Evolutionary conservation across 2,888 invertebrate genomes (phyloP), one percentile per base, ranked within the genome.

Genomic region (Corbicula japonica): DNA sequence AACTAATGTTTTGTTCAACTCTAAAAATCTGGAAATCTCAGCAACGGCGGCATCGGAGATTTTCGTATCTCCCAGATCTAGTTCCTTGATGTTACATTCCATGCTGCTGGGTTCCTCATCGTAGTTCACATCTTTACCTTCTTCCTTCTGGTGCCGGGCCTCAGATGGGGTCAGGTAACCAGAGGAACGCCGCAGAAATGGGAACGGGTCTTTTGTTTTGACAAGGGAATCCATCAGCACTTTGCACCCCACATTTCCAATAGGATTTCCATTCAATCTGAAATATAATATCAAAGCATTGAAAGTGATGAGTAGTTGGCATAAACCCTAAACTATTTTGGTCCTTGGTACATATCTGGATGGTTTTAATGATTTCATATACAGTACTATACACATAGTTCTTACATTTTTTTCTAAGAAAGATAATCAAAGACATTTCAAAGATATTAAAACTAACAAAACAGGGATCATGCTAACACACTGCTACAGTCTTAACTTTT

Each of bases 191-290:
- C 79, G 73, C 23, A 83, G 48, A 52, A 83, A 79, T 41, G 83
- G 76, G 71, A 76, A 79, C 2, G 83, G 83, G 48, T 79, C 83
- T 52, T 83, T 73, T 1, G 73, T 46, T 35, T 80, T 80, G 0
- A 73, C 48, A 38, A 91, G 76, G 1, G 88, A 86, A 63, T 85
- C 81, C 0, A 86, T 71, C 12, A 92, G 68, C 21, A 72, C 61
- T 28, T 85, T 83, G n/a, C 88, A 84, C 8, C 91, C 92, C 1
- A 76, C 80, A 79, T 91, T 87, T 12, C 89, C 90, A 12, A 91
- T 60, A 3, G 87, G 89, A 69, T 90, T 90, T 26, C 90, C 88
- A 76, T 88, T 87, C 15, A 91, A 77, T 26, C 91, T 91, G 83
- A 10, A 83, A 84, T 44, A 62, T 30, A 23, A 65, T n/a, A 32